Conservation (phyloP, 2,113 vertebrate species). For the Cyphomyrus plagiostoma region DNA sequence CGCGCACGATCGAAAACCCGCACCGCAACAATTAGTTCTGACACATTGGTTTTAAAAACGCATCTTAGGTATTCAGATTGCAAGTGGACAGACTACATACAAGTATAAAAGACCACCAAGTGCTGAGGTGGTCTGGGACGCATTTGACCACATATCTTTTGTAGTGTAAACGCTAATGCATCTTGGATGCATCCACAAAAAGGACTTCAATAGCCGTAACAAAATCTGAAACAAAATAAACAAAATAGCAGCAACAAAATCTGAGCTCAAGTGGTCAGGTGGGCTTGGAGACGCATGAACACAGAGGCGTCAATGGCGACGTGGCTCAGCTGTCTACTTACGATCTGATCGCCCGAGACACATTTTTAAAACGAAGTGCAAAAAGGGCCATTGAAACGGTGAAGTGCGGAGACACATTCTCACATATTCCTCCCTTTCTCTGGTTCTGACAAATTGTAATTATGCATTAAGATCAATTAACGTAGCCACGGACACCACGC, state of each 20-base stretch:
- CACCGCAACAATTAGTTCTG: too few species aligned
- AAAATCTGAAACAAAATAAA: neutral
- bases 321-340: neutral
- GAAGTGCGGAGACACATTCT: neutral
- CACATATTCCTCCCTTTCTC: neutral
- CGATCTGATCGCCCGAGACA: neutral
- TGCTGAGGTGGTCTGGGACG: neutral
- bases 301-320: neutral
- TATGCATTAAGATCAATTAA: neutral
- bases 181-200: neutral
- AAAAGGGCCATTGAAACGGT: neutral
- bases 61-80: neutral
- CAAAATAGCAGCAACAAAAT: neutral
- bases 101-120: neutral
- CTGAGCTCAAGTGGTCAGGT: neutral
- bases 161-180: neutral
- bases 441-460: neutral
- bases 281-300: neutral
- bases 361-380: neutral
- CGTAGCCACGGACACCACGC: neutral
- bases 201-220: neutral
- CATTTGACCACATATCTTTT: neutral
- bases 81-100: neutral
- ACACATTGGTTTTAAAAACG: neutral
- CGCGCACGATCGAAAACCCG: too few species aligned